Conservation (phyloP, 2,888 invertebrate species). For the Allygus modestus region DNA sequence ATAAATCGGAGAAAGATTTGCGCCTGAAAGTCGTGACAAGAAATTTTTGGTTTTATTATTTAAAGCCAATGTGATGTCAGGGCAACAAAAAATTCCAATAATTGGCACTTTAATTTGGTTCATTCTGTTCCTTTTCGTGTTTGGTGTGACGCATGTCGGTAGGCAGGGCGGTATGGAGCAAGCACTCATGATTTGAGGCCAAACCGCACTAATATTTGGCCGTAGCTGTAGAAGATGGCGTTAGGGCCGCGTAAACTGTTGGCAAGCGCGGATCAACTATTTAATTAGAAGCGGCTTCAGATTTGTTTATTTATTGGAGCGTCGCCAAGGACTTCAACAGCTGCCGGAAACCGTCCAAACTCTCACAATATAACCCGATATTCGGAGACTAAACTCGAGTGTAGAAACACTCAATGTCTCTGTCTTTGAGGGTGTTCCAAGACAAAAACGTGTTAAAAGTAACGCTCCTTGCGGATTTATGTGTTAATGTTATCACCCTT, state of each 20-base stretch:
- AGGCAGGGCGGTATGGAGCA: too few species aligned
- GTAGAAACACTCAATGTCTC: neutral
- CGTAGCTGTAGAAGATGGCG: neutral
- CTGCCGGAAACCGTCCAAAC: constrained; percentile 36
- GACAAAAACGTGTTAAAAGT: neutral
- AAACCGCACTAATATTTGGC: constrained; percentile 27
- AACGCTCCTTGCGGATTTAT: too few species aligned
- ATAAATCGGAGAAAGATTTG: too few species aligned
- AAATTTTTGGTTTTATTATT: too few species aligned
- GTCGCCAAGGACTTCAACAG: constrained; percentile 26
- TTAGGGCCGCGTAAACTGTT: constrained; percentile 16
- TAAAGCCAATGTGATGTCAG: too few species aligned
- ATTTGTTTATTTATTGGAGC: constrained; percentile 39
- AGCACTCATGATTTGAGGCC: constrained; percentile 13
- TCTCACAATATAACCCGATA: constrained; percentile 31
- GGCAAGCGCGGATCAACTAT: constrained; percentile 37
- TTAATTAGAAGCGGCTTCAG: constrained; percentile 31
- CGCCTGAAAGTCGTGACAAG: too few species aligned
- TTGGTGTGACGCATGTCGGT: too few species aligned
- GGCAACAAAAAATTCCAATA: too few species aligned
- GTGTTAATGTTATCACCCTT: too few species aligned
- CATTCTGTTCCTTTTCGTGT: too few species aligned
- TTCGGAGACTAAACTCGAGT: constrained; percentile 2
- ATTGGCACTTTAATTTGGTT: too few species aligned
- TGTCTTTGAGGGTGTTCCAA: neutral